Percentiles rank a stretch among this genome's conserved stretches.
phyloP scores from a whole-genome alignment of 2,797 vertebrate genomes.

The Antrozous pallidus region DNA sequence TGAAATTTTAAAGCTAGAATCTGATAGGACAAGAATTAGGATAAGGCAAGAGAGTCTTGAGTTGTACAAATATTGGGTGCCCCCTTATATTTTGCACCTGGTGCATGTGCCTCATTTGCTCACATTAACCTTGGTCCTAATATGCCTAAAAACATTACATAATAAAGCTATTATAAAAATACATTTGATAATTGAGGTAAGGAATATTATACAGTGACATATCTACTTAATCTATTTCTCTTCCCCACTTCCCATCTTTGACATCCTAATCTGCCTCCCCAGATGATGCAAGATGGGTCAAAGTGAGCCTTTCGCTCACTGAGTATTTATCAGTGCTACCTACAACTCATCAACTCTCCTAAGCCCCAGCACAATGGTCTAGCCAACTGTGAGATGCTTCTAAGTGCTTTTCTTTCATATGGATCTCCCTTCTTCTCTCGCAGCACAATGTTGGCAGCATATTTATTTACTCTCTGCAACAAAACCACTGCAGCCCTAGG shows the following conservation, averaged over 20 bases:
- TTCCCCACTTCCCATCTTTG: neutral
- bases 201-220: neutral
- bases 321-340: neutral
- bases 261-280: neutral
- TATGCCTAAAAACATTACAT: neutral
- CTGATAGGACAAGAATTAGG: neutral
- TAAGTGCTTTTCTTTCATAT: slow-evolving; percentile 60
- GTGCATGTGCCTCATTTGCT: neutral
- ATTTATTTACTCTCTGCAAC: slow-evolving; percentile 67
- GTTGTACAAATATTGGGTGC: neutral
- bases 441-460: slow-evolving; percentile 57
- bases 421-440: neutral
- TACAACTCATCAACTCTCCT: neutral
- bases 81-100: neutral
- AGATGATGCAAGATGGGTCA: neutral
- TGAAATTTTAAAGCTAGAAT: neutral
- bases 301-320: neutral
- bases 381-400: slow-evolving; percentile 27
- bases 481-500: slow-evolving; percentile 23
- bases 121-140: neutral
- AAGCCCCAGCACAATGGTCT: slow-evolving; percentile 24
- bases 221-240: neutral
- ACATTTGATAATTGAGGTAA: neutral
- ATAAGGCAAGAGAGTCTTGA: neutral
- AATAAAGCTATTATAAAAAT: neutral